Evolutionary conservation across 2,113 vertebrate genomes (phyloP).

Genomic region (Galemys pyrenaicus): DNA sequence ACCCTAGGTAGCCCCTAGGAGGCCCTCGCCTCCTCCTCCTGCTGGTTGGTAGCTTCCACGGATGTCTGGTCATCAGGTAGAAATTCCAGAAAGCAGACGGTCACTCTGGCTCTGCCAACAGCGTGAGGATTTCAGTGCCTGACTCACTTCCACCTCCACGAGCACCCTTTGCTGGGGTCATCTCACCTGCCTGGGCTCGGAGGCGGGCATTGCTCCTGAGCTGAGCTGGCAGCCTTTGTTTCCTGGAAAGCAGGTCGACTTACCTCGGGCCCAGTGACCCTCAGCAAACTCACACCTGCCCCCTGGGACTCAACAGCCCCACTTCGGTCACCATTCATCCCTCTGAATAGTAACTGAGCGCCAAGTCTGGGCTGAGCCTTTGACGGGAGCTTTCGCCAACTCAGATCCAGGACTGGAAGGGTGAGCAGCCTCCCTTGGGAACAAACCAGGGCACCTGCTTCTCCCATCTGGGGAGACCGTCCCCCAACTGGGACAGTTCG

Average conservation of each 20-base stretch:
- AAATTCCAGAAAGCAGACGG: background rate
- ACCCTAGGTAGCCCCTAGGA: no score
- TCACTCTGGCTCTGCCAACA: background rate
- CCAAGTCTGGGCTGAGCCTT: background rate
- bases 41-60: background rate
- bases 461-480: background rate
- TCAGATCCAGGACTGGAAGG: background rate
- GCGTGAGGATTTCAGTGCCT: background rate
- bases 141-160: background rate
- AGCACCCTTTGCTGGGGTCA: background rate
- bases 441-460: background rate
- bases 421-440: background rate
- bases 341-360: fast-evolving
- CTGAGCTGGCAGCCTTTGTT: background rate
- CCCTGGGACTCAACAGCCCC: background rate
- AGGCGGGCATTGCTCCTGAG: background rate
- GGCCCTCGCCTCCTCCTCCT: background rate
- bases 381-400: background rate
- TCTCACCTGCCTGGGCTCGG: background rate
- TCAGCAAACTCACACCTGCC: background rate
- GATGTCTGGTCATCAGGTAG: background rate
- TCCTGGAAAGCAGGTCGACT: background rate
- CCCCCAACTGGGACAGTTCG: no score
- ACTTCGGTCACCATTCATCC: background rate
- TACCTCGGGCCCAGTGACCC: background rate